Base-by-base conservation (phyloP, 2,888 invertebrate genomes). In the Epinotia brunnichana region DNA sequence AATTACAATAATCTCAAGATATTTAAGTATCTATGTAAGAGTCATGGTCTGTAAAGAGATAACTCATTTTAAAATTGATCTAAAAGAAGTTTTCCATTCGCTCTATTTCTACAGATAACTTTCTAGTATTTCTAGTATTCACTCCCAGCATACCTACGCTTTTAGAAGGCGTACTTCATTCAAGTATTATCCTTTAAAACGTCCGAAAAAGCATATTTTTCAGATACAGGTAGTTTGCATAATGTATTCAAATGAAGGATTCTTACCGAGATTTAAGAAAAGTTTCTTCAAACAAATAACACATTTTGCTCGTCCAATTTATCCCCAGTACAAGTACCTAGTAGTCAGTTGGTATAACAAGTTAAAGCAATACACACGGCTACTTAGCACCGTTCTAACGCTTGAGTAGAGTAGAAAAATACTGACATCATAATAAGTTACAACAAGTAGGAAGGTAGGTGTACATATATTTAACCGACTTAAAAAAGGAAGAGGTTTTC, bases 231-330 rank as follows among this genome's bases (percentile, higher is more conserved):
- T 41, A 41, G n/a, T 48, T 48, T 62, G 51, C 63, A 63, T 51
- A 63, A 51, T 29, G 24, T 63, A 63, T 63, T 63, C 63, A 53
- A 63, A 63, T 63, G 63, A 63, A 17, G 19, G 35, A 13, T 11
- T 48, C 10, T 24, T 48, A 35, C 51, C 5, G 35, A 51, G 51
- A 51, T 63, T 63, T 53, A 53, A 11, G 35, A 53, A 63, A 48
- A 51, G 19, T 29, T 63, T 53, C 29, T 3, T 13, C 19, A 17
- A 17, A n/a, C n/a, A n/a, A 51, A 48, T 17, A 35, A 53, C 53
- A 53, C 35, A 51, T 35, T 63, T 51, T 24, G n/a, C 29, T 35
- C 3, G 63, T 17, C 9, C 51, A 53, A 53, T 53, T 63, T 53
- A 35, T 63, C 2, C 15, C 4, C 4, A 13, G 44, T 48, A 48